These are phyloP conservation scores for Procavia capensis DNA, from an alignment of 2,113 vertebrate species.

Conservation along the genomic window DNA sequence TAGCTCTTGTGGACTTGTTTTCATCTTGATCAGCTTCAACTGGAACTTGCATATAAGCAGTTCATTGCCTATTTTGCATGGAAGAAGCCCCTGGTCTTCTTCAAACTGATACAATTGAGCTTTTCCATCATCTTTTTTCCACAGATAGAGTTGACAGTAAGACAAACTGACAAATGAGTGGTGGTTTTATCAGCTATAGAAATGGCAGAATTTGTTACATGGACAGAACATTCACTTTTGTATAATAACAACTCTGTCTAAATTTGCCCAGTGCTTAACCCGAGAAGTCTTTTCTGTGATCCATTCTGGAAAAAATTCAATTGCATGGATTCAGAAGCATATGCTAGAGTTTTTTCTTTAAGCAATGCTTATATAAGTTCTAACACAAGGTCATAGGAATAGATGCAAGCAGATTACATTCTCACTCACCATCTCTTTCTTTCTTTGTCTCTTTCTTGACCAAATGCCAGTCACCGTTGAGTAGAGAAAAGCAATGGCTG, in stretches of 20 bases:
- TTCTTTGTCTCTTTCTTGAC: too few relatives aligned
- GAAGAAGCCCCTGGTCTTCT: too few relatives aligned
- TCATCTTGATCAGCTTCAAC: too few relatives aligned
- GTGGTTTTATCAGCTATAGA: too few relatives aligned
- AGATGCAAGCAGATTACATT: background rate
- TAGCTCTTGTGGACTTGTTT: too few relatives aligned
- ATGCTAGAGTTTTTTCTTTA: constrained; percentile 17
- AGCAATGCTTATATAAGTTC: background rate
- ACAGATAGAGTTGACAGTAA: too few relatives aligned
- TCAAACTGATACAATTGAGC: too few relatives aligned
- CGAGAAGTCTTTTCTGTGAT: constrained; percentile 10
- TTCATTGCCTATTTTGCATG: too few relatives aligned
- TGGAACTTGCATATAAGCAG: too few relatives aligned
- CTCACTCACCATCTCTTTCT: too few relatives aligned
- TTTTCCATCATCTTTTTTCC: too few relatives aligned
- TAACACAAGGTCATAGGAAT: background rate
- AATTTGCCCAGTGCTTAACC: constrained; percentile 16
- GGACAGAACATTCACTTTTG: constrained; percentile 14
- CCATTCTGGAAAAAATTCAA: constrained; percentile 30
- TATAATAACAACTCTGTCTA: constrained; percentile 4
- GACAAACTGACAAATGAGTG: too few relatives aligned
- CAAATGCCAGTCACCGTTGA: background rate
- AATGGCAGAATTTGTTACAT: constrained; percentile 13
- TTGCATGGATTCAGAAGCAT: background rate
- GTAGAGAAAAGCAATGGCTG: background rate